Percentiles rank a stretch among this genome's conserved stretches.
Conservation (phyloP, 2,113 vertebrate species). For the Gobius niger region DNA sequence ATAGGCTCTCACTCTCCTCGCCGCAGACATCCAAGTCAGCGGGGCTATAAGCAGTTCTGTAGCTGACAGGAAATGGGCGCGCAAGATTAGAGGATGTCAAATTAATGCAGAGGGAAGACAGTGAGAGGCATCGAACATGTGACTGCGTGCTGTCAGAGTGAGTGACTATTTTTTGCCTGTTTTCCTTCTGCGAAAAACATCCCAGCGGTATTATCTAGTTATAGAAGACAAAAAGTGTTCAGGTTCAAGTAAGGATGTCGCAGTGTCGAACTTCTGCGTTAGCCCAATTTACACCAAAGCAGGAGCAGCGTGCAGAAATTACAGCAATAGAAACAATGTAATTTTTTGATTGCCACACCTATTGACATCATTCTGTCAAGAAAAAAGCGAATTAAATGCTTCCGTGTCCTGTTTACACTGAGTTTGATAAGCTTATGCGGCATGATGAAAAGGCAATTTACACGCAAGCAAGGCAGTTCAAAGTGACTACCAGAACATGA, state of each 20-base stretch:
- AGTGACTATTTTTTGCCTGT: constrained; percentile 39
- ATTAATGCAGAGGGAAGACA: constrained; percentile 73
- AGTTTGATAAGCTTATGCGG: too few species aligned
- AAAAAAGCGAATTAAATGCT: too few species aligned
- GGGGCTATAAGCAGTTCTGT: constrained; percentile 45
- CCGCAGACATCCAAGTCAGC: constrained; percentile 57
- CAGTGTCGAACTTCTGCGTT: background rate
- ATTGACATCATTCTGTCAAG: too few species aligned
- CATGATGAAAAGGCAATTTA: too few species aligned
- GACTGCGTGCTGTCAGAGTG: constrained; percentile 63
- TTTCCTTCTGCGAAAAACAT: constrained; percentile 48
- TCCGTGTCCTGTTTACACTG: too few species aligned
- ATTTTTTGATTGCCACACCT: too few species aligned
- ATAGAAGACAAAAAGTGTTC: constrained; percentile 35
- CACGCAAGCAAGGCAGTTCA: too few species aligned
- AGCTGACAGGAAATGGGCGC: constrained; percentile 58
- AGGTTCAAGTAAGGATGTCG: constrained; percentile 30
- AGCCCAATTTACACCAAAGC: too few species aligned
- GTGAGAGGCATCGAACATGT: constrained; percentile 59
- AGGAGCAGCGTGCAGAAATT: too few species aligned
- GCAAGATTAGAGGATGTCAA: constrained; percentile 71
- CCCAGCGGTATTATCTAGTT: constrained; percentile 42
- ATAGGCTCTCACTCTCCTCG: constrained; percentile 50
- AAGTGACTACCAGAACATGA: too few species aligned
- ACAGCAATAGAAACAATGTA: too few species aligned